A percentile compares a stretch with the other conserved stretches of the same genome.
Evolutionary conservation across 2,113 vertebrate species (phyloP).

Genomic region (Gadus chalcogrammus): DNA sequence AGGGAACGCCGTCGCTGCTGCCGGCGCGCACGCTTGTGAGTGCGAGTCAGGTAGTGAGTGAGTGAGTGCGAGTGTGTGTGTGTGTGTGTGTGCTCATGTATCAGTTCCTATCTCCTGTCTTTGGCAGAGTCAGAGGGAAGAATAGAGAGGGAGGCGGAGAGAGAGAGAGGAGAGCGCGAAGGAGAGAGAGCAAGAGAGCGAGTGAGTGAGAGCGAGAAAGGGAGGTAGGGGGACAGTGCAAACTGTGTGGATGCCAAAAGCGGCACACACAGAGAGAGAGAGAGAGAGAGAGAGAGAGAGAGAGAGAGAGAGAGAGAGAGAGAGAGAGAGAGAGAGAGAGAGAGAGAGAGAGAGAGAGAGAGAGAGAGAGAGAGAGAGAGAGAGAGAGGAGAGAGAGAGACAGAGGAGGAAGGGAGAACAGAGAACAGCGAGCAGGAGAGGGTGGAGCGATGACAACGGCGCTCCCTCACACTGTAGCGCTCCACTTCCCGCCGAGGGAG

Average conservation of each 20-base stretch:
- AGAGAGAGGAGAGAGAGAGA: neutral
- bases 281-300: conserved; percentile 1
- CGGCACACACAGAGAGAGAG: conserved; percentile 33
- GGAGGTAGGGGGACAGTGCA: neutral
- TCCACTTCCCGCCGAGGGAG: conserved; percentile 10
- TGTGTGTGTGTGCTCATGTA: no score
- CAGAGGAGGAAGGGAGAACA: no score
- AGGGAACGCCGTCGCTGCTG: no score
- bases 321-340: conserved; percentile 10
- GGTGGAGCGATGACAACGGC: conserved; percentile 33
- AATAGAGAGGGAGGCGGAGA: no score
- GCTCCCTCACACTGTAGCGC: conserved; percentile 57
- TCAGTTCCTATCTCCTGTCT: no score
- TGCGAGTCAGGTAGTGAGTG: no score
- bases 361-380: conserved; percentile 12
- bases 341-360: conserved; percentile 10
- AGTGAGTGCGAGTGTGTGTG: no score
- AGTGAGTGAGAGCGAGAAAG: neutral
- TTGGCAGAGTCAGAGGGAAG: no score
- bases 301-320: conserved; percentile 26
- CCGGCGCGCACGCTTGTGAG: no score
- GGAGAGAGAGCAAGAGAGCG: no score
- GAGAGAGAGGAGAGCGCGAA: no score
- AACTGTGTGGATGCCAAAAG: conserved; percentile 2
- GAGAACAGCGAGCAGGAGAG: no score